phyloP scores from a whole-genome alignment of 2,797 vertebrate species.

The Sebastes trivittatus region DNA sequence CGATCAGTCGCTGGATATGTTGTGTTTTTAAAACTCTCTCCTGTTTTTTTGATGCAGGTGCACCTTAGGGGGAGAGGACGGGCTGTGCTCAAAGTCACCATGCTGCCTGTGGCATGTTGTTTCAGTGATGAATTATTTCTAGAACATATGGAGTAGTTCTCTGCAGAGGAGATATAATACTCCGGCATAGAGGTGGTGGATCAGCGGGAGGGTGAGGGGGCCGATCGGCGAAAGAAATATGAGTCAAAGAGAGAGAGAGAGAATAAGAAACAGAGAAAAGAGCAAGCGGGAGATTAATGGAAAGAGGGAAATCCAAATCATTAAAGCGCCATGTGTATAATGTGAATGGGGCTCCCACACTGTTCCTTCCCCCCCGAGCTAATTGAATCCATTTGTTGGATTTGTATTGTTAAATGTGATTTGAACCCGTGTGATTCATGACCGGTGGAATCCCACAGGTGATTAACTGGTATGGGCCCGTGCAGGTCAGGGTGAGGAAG shows the following conservation, averaged over 20 bases:
- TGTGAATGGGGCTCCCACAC: background rate
- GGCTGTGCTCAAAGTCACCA: background rate
- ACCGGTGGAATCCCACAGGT: constrained; percentile 41
- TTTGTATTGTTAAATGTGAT: constrained; percentile 47
- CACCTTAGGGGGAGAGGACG: background rate
- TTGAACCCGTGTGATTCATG: constrained; percentile 43
- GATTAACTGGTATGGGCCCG: constrained; percentile 26
- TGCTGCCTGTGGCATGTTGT: constrained; percentile 20
- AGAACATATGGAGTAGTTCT: constrained; percentile 36
- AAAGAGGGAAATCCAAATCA: constrained; percentile 9
- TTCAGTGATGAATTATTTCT: constrained; percentile 53
- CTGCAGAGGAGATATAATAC: constrained; percentile 19
- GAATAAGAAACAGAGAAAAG: background rate
- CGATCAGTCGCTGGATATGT: background rate
- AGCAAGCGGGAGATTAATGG: constrained; percentile 12
- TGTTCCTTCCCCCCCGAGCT: background rate
- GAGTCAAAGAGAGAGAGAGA: background rate
- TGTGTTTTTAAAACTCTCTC: background rate
- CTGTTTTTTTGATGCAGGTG: background rate
- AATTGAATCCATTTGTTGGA: constrained; percentile 50
- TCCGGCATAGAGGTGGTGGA: constrained; percentile 1
- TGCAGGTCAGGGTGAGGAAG: constrained; percentile 36
- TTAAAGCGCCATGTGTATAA: constrained; percentile 22
- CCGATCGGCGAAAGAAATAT: background rate
- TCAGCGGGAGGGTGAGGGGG: background rate